A percentile compares a stretch with the other conserved stretches of the same genome.
Evolutionary conservation across 2,888 invertebrate genomes (phyloP).

Genomic region (Drosophila fulvimacula): DNA sequence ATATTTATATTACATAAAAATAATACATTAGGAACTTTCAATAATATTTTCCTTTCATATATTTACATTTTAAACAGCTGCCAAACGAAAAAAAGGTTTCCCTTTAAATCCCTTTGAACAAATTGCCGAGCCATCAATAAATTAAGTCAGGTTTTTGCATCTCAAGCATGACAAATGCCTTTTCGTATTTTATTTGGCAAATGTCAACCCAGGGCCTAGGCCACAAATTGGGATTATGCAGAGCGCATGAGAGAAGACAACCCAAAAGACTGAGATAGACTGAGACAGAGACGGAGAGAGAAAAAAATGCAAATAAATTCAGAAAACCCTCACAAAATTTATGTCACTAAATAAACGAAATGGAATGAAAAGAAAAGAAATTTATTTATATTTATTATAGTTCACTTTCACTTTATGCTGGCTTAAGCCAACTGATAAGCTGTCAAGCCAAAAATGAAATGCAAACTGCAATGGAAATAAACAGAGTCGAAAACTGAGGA

Average conservation of each 20-base stretch:
- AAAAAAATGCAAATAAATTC: constrained; percentile 1
- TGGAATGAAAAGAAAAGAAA: constrained; percentile 21
- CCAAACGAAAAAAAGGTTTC: neutral
- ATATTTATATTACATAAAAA: neutral
- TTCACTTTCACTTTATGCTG: constrained; percentile 15
- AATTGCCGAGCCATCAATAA: constrained; percentile 42
- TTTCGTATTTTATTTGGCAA: constrained; percentile 41
- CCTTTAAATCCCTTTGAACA: constrained; percentile 17
- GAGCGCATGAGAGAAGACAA: constrained; percentile 13
- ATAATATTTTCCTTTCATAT: neutral
- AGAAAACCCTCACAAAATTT: constrained; percentile 15
- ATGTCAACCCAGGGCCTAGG: constrained; percentile 21
- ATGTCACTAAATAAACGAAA: constrained; percentile 33
- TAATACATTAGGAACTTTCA: neutral
- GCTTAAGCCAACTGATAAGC: constrained; percentile 24
- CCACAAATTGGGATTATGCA: constrained; percentile 48
- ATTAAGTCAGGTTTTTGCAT: constrained; percentile 24
- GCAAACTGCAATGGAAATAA: constrained; percentile 28
- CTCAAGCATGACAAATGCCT: constrained; percentile 34
- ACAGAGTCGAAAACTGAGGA: neutral
- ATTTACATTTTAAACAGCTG: neutral
- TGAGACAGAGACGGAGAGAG: neutral
- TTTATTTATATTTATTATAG: constrained; percentile 33
- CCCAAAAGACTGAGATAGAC: neutral
- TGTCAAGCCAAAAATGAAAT: constrained; percentile 24